Base-by-base conservation (phyloP, 2,797 vertebrate species). In the Saguinus oedipus region DNA sequence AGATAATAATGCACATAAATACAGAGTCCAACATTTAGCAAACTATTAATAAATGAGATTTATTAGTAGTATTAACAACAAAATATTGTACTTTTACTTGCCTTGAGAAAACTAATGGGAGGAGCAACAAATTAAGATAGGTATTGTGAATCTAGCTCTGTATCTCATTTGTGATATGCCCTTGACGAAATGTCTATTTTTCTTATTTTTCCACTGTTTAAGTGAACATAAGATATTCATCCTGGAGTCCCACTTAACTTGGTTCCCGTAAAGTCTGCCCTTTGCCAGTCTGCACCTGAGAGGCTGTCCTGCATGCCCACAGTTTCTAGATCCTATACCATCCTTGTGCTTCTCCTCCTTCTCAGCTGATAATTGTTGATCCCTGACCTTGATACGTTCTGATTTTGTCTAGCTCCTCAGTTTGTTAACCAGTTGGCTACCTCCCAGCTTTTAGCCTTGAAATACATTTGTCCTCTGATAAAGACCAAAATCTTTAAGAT, bases 171-270 rank as follows among this genome's bases (percentile, higher is more conserved):
- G 68, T 59, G 48, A 8, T 44, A 14, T 53, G 30, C 39, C 48
- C 68, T 89, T 81, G 46, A 15, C 15, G 36, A 96, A 91, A 86
- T 48, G 30, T 86, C 91, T 88, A 36, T 80, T 87, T 42, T 95
- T 61, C 13, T 82, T 30, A 85, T 79, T 80, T 79, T 95, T 59
- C 76, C 94, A 95, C 36, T 94, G 44, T 78, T 85, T 64, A 94
- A 90, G 85, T 70, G 70, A 84, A 88, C 46, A 75, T 81, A 75
- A 76, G 15, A 74, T 64, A 79, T 48, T 76, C 26, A 88, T 48
- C 6, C 19, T 76, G 36, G 36, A 36, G 7, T 78, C 70, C 70
- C 78, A 57, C 19, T 90, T 80, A 84, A 27, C 46, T 30, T 64
- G n/a, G n/a, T 95, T 72, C 44, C 82, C 42, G 0, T 68, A 59